Evolutionary conservation across 2,888 invertebrate genomes (phyloP), one percentile per base, ranked within the genome.

Genomic region (Clostera curtula): DNA sequence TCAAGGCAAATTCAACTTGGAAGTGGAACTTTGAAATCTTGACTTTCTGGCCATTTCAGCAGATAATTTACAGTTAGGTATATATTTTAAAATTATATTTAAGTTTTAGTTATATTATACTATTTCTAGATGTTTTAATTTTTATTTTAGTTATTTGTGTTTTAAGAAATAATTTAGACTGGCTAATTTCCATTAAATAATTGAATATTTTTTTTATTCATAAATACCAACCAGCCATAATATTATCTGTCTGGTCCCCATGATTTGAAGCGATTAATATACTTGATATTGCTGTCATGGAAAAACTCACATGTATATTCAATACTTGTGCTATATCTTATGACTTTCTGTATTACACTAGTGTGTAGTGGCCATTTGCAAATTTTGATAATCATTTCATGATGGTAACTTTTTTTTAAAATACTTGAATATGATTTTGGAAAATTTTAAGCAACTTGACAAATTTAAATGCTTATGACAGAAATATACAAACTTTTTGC

Each of bases 361-460:
- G 44, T 48, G 22, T 31, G 28, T 36, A 44, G 27, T 26, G 49
- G 39, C 33, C 44, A 48, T 46, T 54, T 56, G 15, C 10, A 9
- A 10, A 50, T 46, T 53, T 56, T 57, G 58, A 37, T 59, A 56
- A 48, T 54, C 68, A 68, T 68, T 56, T 68, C 66, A 66, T 67
- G 52, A 18, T 66, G 57, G 34, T 34, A 34, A 31, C 17, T 31
- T 32, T 34, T 21, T 34, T 27, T 16, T 30, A 26, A 22, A 12
- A 25, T 18, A 27, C 33, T 29, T 38, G 22, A 27, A 29, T 30
- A 27, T 34, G 35, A 28, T 33, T 38, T 35, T 22, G 10, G n/a
- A n/a, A 25, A 37, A 25, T 32, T 24, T 21, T 8, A 24, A 12
- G 8, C 19, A 19, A 12, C 10, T 2, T 10, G n/a, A n/a, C 33